Conservation (phyloP, 2,113 vertebrate species). For the Coreoperca whiteheadi region DNA sequence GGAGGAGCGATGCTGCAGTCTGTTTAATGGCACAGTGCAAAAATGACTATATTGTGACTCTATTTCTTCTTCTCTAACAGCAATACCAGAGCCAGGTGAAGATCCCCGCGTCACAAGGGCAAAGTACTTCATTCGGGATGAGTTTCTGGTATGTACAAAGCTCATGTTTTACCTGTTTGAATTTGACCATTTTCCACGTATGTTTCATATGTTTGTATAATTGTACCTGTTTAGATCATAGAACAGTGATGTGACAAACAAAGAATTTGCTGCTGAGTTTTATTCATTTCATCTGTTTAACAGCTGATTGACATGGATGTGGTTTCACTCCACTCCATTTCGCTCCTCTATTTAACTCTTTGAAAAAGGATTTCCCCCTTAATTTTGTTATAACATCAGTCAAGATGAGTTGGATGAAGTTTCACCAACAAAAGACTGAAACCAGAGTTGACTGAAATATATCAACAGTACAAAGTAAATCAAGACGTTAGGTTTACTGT, state of each 20-base stretch:
- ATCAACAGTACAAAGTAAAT: background rate
- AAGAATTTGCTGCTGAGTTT: background rate
- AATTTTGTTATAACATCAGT: background rate
- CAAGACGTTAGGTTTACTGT: background rate
- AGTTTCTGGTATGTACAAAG: constrained; percentile 93
- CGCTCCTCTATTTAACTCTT: background rate
- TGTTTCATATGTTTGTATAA: no score
- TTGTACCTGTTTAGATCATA: background rate
- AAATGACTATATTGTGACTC: constrained; percentile 20
- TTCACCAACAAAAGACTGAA: background rate
- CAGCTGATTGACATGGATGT: background rate
- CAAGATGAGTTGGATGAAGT: background rate
- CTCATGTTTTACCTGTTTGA: constrained; percentile 17
- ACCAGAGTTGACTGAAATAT: background rate
- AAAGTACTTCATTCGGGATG: constrained; percentile 99
- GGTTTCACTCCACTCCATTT: background rate
- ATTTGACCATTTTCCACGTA: background rate
- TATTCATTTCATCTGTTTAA: background rate
- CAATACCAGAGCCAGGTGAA: constrained; percentile 94
- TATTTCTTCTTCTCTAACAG: constrained; percentile 78
- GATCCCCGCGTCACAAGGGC: constrained; percentile 98
- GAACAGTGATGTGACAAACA: background rate
- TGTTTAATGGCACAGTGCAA: background rate
- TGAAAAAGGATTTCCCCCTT: background rate
- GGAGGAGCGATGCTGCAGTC: background rate